Percentiles rank a stretch among this genome's conserved stretches.
These are phyloP conservation scores for Lissocephala sabroskyi DNA, from an alignment of 2,888 invertebrate genomes.

Conservation along the genomic window DNA sequence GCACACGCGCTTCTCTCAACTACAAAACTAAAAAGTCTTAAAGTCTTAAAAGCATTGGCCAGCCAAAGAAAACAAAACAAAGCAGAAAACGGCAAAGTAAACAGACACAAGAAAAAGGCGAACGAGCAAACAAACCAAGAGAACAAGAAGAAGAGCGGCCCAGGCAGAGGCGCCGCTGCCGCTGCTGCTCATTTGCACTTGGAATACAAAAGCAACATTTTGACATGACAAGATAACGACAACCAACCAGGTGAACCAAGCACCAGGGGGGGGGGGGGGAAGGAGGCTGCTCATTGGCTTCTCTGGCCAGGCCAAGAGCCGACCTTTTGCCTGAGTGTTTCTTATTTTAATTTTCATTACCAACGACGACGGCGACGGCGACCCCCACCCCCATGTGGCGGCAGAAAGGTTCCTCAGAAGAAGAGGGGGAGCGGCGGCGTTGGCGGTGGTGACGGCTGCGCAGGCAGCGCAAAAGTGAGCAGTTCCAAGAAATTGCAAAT, in stretches of 20 bases:
- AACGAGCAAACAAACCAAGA: constrained; percentile 64
- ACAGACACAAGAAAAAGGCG: constrained; percentile 54
- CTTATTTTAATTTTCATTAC: constrained; percentile 66
- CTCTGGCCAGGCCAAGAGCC: too few relatives aligned
- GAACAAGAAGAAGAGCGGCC: constrained; percentile 30
- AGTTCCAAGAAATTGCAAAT: constrained; percentile 70
- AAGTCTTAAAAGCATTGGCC: constrained; percentile 66
- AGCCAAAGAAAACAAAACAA: constrained; percentile 26
- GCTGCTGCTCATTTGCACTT: constrained; percentile 65
- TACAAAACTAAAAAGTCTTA: constrained; percentile 61
- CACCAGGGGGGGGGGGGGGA: neutral
- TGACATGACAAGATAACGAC: constrained; percentile 70
- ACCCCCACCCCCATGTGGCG: constrained; percentile 5
- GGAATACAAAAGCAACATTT: constrained; percentile 68
- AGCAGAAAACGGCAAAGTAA: constrained; percentile 62
- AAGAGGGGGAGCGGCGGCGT: constrained; percentile 6
- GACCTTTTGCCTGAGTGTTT: constrained; percentile 54
- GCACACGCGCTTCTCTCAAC: too few relatives aligned
- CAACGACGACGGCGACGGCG: constrained; percentile 24
- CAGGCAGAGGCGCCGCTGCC: neutral
- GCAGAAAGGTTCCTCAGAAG: constrained; percentile 53
- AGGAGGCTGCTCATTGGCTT: constrained; percentile 50
- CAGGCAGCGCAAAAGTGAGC: constrained; percentile 49
- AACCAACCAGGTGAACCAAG: constrained; percentile 43
- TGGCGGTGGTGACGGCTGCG: constrained; percentile 30